Conservation (phyloP, 2,113 vertebrate genomes). For the Nothocercus nigrocapillus region DNA sequence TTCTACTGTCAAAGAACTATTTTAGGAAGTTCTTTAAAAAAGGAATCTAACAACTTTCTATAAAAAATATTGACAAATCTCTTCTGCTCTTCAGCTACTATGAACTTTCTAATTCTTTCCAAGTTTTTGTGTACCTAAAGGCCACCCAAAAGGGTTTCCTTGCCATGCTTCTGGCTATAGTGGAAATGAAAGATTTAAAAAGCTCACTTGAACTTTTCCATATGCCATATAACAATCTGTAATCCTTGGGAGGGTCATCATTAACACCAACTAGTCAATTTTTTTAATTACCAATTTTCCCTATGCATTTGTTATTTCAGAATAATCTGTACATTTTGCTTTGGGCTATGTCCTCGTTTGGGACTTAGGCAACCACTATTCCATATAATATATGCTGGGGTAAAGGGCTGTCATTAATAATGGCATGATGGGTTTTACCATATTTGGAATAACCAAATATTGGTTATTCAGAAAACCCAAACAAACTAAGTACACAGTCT, state of each 20-base stretch:
- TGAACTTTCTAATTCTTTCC: background rate
- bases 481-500: background rate
- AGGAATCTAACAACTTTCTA: background rate
- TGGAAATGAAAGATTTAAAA: background rate
- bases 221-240: background rate
- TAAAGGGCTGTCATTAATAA: background rate
- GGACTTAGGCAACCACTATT: background rate
- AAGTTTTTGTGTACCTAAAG: background rate
- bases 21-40: background rate
- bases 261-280: background rate
- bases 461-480: background rate
- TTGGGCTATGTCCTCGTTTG: background rate
- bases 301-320: background rate
- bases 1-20: background rate
- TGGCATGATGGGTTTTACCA: background rate
- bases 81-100: background rate
- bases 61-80: background rate
- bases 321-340: background rate
- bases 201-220: background rate
- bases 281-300: background rate
- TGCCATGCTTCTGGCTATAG: background rate
- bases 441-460: background rate
- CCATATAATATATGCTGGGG: background rate
- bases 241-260: background rate
- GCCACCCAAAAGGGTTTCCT: background rate